Evolutionary conservation across 2,888 invertebrate species (phyloP).

Genomic region (Macrosoma leucophasiata): DNA sequence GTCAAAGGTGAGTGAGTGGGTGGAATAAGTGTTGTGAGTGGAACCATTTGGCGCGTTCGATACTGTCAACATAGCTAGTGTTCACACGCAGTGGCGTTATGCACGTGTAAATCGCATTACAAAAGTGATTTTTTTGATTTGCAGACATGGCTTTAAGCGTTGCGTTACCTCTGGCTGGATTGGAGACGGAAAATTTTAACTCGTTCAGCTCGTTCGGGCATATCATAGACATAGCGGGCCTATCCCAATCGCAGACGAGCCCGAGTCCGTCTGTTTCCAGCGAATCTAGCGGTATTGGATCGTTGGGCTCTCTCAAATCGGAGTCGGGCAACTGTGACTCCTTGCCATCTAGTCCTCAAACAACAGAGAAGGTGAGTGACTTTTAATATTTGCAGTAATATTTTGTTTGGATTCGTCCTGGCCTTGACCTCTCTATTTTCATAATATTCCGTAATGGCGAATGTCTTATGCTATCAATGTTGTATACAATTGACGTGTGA

Average conservation of each 20-base stretch:
- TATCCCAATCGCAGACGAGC: constrained; percentile 66
- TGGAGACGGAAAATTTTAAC: constrained; percentile 72
- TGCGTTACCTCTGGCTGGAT: constrained; percentile 75
- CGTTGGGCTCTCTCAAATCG: constrained; percentile 71
- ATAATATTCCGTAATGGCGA: constrained; percentile 75
- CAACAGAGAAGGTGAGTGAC: constrained; percentile 66
- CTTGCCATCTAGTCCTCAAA: constrained; percentile 71
- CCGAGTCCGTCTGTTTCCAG: constrained; percentile 76
- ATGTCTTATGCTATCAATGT: constrained; percentile 64
- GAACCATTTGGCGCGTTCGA: constrained; percentile 65
- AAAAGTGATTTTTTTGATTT: constrained; percentile 53
- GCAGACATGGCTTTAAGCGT: constrained; percentile 78
- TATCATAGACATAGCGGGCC: constrained; percentile 71
- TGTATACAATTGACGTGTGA: constrained; percentile 53
- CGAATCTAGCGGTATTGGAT: constrained; percentile 78
- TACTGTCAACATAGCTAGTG: constrained; percentile 67
- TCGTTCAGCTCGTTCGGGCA: constrained; percentile 65
- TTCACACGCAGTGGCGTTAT: constrained; percentile 52
- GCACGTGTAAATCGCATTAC: constrained; percentile 67
- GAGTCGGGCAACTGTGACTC: constrained; percentile 68
- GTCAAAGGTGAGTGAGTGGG: constrained; percentile 37
- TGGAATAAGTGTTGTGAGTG: constrained; percentile 37
- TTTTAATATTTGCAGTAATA: constrained; percentile 38
- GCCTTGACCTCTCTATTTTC: constrained; percentile 76
- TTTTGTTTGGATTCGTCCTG: constrained; percentile 70